phyloP scores from a whole-genome alignment of 2,888 invertebrate species.

The Chalcosyrphus nemorum region DNA sequence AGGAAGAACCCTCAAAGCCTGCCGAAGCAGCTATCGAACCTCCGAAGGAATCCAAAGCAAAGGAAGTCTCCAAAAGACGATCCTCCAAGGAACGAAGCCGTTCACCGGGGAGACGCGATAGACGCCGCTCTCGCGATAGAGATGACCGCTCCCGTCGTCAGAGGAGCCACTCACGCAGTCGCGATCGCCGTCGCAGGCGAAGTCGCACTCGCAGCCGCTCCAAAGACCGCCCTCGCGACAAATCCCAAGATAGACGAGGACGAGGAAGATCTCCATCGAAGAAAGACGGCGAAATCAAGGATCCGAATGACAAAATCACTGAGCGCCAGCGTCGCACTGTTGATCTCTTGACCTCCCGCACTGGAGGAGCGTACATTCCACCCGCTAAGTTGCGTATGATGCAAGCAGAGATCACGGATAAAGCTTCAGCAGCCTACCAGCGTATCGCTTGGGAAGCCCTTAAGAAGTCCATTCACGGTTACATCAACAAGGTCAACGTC shows the following conservation, averaged over 20 bases:
- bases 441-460: constrained; percentile 99
- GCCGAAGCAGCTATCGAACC: not conserved
- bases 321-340: constrained; percentile 81
- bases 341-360: constrained; percentile 90
- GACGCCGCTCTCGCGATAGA: constrained; percentile 37
- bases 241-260: constrained; percentile 5
- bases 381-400: constrained; percentile 97
- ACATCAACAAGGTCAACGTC: constrained; percentile 98
- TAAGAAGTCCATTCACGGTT: constrained; percentile 98
- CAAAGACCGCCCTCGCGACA: constrained; percentile 23
- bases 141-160: constrained; percentile 32
- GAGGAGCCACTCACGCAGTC: constrained; percentile 40
- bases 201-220: constrained; percentile 68
- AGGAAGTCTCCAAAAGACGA: not conserved
- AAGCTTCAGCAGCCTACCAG: constrained; percentile 96
- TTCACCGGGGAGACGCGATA: constrained; percentile 17
- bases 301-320: constrained; percentile 78
- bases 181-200: constrained; percentile 67
- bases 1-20: not conserved
- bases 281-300: constrained; percentile 75
- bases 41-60: not conserved
- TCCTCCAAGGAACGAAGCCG: constrained; percentile 29
- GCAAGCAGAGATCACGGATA: constrained; percentile 98
- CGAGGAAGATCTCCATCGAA: constrained; percentile 29
- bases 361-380: constrained; percentile 98